phyloP scores from a whole-genome alignment of 2,113 vertebrate genomes.

The Leiothrix lutea region DNA sequence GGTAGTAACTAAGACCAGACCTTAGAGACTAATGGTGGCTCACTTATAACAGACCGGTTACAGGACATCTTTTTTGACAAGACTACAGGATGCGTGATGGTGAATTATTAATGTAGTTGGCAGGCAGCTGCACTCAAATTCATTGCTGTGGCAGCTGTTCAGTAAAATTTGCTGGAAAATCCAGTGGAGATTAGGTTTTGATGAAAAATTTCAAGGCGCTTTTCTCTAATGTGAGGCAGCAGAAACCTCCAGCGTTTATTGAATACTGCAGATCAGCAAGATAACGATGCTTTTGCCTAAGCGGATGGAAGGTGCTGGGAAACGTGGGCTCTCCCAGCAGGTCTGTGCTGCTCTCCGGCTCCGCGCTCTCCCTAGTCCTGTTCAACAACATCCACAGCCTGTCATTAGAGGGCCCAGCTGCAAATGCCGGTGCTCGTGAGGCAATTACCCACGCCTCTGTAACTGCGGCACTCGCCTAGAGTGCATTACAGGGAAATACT shows the following conservation, averaged over 20 bases:
- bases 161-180: background rate
- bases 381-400: background rate
- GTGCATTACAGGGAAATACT: background rate
- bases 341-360: background rate
- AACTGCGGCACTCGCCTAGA: background rate
- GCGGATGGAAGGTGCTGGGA: background rate
- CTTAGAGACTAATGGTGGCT: background rate
- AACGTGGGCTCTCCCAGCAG: fast-evolving
- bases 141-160: background rate
- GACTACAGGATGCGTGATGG: background rate
- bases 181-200: background rate
- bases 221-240: background rate
- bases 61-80: background rate
- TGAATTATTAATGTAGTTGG: background rate
- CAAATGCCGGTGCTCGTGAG: background rate
- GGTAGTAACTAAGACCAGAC: background rate
- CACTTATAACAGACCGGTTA: background rate
- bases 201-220: background rate
- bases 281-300: background rate
- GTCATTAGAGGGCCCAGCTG: background rate
- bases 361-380: background rate
- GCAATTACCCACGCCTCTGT: background rate
- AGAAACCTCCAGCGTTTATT: background rate
- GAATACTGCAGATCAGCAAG: background rate
- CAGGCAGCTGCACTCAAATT: background rate